phyloP scores from a whole-genome alignment of 2,113 vertebrate genomes.

The Myxocyprinus asiaticus region DNA sequence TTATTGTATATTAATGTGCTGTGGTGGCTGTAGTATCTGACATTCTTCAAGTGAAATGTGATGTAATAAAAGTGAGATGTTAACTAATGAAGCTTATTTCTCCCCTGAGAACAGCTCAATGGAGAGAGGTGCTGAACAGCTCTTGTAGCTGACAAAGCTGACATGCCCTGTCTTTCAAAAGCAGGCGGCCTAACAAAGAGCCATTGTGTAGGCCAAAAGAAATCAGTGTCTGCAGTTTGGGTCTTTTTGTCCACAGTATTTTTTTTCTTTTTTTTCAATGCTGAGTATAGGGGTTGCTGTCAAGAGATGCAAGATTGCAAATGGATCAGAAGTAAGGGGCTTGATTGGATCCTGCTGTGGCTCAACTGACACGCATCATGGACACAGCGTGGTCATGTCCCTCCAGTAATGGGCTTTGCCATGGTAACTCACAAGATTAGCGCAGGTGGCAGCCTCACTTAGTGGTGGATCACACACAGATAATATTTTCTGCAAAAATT shows the following conservation, averaged over 20 bases:
- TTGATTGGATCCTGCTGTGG: slow-evolving; percentile 13
- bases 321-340: slow-evolving; percentile 38
- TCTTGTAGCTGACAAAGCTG: slow-evolving; percentile 16
- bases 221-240: slow-evolving; percentile 26
- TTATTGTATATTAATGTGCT: not conserved
- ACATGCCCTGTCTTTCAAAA: not conserved
- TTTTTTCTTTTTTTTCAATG: slow-evolving; percentile 8
- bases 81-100: not conserved
- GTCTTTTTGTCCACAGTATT: not conserved
- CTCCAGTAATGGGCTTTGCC: slow-evolving; percentile 41
- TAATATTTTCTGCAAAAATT: not conserved
- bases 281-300: not conserved
- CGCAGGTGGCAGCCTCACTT: slow-evolving; percentile 10
- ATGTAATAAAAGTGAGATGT: not conserved
- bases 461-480: not conserved
- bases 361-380: slow-evolving; percentile 1
- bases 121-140: not conserved
- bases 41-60: not conserved
- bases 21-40: not conserved
- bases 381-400: slow-evolving; percentile 25
- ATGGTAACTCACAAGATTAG: slow-evolving; percentile 49
- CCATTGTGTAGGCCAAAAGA: slow-evolving; percentile 5
- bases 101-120: not conserved
- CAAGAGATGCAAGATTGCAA: slow-evolving; percentile 37
- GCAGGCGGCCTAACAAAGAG: not conserved